Evolutionary conservation across 2,888 invertebrate species (phyloP).

Genomic region (Zaprionus bogoriensis): DNA sequence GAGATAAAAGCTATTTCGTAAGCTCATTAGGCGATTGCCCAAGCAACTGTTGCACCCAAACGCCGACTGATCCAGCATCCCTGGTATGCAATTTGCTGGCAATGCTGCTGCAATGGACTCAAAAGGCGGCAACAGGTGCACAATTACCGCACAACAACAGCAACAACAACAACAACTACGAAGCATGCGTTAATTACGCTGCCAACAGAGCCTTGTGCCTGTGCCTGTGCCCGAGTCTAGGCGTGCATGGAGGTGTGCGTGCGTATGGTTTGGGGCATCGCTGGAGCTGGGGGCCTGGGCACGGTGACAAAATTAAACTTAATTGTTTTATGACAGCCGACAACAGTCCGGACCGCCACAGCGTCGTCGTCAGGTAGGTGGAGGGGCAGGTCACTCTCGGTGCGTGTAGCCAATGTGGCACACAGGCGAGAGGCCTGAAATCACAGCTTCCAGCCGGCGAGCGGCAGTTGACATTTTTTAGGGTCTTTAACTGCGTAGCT

Average conservation of each 20-base stretch:
- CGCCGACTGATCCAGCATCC: slow-evolving; percentile 30
- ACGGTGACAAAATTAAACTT: slow-evolving; percentile 79
- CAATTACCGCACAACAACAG: slow-evolving; percentile 58
- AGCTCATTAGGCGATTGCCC: slow-evolving; percentile 18
- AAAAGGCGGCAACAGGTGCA: slow-evolving; percentile 75
- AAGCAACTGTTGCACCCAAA: slow-evolving; percentile 32
- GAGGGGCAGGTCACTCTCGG: slow-evolving; percentile 10
- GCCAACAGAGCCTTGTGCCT: slow-evolving; percentile 12
- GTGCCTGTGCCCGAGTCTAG: slow-evolving; percentile 2
- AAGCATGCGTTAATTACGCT: slow-evolving; percentile 73
- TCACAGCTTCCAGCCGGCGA: slow-evolving; percentile 57
- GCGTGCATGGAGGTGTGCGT: background rate
- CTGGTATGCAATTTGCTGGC: slow-evolving; percentile 40
- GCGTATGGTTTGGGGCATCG: slow-evolving; percentile 12
- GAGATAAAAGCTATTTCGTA: background rate
- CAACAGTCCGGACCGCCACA: slow-evolving; percentile 39
- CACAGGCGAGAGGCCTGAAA: slow-evolving; percentile 43
- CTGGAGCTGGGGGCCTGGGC: slow-evolving; percentile 31
- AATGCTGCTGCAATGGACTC: slow-evolving; percentile 37
- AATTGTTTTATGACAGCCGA: slow-evolving; percentile 77
- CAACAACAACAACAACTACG: slow-evolving; percentile 44
- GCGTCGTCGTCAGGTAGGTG: slow-evolving; percentile 10
- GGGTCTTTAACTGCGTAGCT: slow-evolving; percentile 75
- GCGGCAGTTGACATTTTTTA: slow-evolving; percentile 74
- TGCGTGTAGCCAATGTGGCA: slow-evolving; percentile 61